Conservation (phyloP, 2,113 vertebrate genomes). For the Nestor notabilis region DNA sequence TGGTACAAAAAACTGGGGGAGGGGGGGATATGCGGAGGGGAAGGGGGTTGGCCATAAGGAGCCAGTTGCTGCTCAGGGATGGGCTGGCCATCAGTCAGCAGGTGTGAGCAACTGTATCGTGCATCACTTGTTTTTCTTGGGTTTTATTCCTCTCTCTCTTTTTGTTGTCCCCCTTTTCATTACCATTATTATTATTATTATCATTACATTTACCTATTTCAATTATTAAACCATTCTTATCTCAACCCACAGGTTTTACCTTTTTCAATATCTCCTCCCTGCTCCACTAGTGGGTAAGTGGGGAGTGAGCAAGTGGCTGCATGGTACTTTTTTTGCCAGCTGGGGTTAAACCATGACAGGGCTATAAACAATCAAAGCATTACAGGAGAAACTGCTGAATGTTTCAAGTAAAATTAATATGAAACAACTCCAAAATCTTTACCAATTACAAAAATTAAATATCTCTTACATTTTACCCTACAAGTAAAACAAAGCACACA, state of each 20-base stretch:
- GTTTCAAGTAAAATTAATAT: neutral
- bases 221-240: neutral
- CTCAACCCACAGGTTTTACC: neutral
- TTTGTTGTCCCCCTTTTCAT: neutral
- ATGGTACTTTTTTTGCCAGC: neutral
- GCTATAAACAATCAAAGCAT: neutral
- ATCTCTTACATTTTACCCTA: neutral
- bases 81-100: neutral
- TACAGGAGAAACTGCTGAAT: neutral
- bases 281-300: neutral
- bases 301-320: neutral
- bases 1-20: neutral
- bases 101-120: neutral
- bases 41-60: no score
- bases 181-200: neutral
- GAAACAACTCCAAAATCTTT: neutral
- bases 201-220: neutral
- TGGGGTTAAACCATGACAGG: neutral
- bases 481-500: neutral
- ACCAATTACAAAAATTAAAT: fast-evolving
- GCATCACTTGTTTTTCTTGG: neutral
- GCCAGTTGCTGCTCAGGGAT: neutral
- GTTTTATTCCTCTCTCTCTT: neutral
- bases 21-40: no score
- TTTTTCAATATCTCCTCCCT: neutral